A percentile compares a stretch with the other conserved stretches of the same genome.
phyloP scores from a whole-genome alignment of 2,797 vertebrate genomes.

The Hippopotamyrus pictus region DNA sequence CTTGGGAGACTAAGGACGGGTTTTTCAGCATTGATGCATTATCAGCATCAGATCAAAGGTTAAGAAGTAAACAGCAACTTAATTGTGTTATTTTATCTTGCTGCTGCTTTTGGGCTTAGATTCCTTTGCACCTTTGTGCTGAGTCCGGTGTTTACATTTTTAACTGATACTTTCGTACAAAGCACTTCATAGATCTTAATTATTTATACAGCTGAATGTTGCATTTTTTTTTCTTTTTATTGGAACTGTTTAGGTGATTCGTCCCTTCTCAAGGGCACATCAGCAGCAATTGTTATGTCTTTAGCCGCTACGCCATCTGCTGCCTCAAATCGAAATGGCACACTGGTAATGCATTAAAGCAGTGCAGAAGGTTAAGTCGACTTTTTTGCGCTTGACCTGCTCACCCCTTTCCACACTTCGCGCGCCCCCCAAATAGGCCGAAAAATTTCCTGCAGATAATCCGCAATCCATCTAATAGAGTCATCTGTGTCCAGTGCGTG shows the following conservation, averaged over 20 bases:
- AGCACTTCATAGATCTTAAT: not conserved
- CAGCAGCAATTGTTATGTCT: not conserved
- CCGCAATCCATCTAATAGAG: not conserved
- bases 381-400: not conserved
- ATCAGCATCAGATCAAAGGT: not conserved
- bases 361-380: not conserved
- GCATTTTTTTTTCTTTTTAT: not conserved
- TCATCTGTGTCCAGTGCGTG: not conserved
- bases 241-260: not conserved
- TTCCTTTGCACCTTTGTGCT: not conserved
- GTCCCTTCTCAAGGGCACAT: not conserved
- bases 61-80: not conserved
- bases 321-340: not conserved
- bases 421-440: not conserved
- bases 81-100: not conserved
- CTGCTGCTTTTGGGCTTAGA: not conserved
- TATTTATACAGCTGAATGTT: not conserved
- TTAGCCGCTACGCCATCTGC: not conserved
- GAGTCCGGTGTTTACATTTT: not conserved
- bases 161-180: not conserved
- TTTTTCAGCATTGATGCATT: not conserved
- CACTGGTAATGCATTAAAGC: not conserved
- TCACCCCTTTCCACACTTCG: not conserved
- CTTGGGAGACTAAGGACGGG: not conserved
- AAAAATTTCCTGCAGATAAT: not conserved